Conservation (phyloP, 2,888 invertebrate genomes). For the Drosophila yooni region DNA sequence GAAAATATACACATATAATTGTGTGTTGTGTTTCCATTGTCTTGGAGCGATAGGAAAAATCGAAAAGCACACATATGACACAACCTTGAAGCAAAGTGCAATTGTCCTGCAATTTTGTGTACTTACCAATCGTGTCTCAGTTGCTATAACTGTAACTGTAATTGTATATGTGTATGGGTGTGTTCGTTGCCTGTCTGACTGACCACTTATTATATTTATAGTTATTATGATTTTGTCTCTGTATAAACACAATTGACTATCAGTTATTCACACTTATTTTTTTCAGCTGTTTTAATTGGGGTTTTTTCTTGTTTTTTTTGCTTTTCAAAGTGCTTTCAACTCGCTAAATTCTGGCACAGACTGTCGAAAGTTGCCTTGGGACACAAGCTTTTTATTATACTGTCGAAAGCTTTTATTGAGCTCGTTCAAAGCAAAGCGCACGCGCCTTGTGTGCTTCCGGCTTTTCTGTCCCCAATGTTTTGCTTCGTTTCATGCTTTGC, state of each 20-base stretch:
- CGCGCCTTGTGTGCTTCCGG: constrained; percentile 63
- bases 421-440: constrained; percentile 46
- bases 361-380: constrained; percentile 59
- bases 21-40: constrained; percentile 36
- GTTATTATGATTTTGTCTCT: neutral
- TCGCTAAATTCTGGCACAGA: constrained; percentile 57
- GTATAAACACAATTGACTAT: constrained; percentile 10
- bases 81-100: constrained; percentile 63
- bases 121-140: constrained; percentile 40
- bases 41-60: constrained; percentile 58
- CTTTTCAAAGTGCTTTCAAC: constrained; percentile 22
- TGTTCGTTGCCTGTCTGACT: neutral
- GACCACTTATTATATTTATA: neutral
- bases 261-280: constrained; percentile 15
- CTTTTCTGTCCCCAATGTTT: constrained; percentile 60
- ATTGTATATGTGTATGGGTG: neutral
- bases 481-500: constrained; percentile 50
- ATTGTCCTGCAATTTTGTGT: constrained; percentile 40
- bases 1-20: neutral
- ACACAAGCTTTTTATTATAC: constrained; percentile 72
- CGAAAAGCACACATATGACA: constrained; percentile 67
- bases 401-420: constrained; percentile 34
- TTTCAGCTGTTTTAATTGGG: constrained; percentile 17
- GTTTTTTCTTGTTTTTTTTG: constrained; percentile 29
- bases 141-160: neutral